These are phyloP conservation scores for Acleris laterana DNA, from an alignment of 2,888 invertebrate genomes.

Conservation along the genomic window DNA sequence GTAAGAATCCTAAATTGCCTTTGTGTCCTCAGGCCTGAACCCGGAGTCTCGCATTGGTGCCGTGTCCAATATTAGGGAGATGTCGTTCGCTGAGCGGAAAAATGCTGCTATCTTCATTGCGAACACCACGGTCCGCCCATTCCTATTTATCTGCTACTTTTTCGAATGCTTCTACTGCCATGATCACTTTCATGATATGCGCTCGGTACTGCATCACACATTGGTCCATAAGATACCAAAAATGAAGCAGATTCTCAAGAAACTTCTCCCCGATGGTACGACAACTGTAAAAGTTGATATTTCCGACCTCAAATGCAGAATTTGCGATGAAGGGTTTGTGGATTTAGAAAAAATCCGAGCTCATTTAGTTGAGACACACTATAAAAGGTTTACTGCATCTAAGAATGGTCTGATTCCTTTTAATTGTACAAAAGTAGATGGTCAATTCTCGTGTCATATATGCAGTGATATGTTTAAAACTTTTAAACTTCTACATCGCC, in stretches of 20 bases:
- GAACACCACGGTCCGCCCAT: slow-evolving; percentile 60
- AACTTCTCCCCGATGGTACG: slow-evolving; percentile 64
- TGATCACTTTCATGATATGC: slow-evolving; percentile 61
- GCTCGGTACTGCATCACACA: slow-evolving; percentile 56
- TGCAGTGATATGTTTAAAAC: slow-evolving; percentile 66
- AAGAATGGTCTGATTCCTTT: slow-evolving; percentile 65
- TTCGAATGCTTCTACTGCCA: slow-evolving; percentile 71
- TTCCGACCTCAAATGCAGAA: slow-evolving; percentile 61
- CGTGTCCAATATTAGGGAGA: slow-evolving; percentile 68
- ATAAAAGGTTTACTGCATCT: slow-evolving; percentile 58
- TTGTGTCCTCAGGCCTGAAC: slow-evolving; percentile 56
- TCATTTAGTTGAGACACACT: slow-evolving; percentile 57
- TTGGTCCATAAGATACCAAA: slow-evolving; percentile 56
- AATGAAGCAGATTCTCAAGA: slow-evolving; percentile 52
- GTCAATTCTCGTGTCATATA: slow-evolving; percentile 63
- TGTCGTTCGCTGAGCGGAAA: slow-evolving; percentile 65
- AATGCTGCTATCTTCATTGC: slow-evolving; percentile 64
- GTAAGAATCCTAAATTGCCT: slow-evolving; percentile 36
- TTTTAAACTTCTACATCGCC: slow-evolving; percentile 65
- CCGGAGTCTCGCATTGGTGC: slow-evolving; percentile 50
- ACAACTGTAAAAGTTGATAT: slow-evolving; percentile 71
- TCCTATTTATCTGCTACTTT: slow-evolving; percentile 67
- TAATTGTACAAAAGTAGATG: slow-evolving; percentile 55
- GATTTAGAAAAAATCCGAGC: slow-evolving; percentile 55
- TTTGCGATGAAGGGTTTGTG: slow-evolving; percentile 50